phyloP scores from a whole-genome alignment of 64 coral and sea anemone genomes.

The Platygyra sinensis region DNA sequence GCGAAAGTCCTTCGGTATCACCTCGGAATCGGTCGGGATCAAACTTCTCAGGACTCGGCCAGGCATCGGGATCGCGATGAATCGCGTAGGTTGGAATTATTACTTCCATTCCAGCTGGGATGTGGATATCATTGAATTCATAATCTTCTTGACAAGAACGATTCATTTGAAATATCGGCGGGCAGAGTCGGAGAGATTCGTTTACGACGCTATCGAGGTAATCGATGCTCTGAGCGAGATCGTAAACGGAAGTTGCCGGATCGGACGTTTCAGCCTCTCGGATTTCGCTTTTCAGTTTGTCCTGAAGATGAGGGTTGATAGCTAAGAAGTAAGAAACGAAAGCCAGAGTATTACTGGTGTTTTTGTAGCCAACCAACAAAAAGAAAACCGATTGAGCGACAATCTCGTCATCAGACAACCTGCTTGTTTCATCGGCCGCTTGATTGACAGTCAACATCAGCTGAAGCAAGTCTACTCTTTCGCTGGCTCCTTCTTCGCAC shows the following conservation, averaged over 20 bases:
- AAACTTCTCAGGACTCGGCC: conserved; percentile 45
- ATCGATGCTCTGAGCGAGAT: conserved; percentile 29
- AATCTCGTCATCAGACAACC: conserved; percentile 36
- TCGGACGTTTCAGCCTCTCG: not conserved
- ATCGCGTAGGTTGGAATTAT: conserved; percentile 39
- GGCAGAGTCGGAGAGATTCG: conserved; percentile 55
- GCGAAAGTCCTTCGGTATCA: conserved; percentile 5
- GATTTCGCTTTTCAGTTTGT: conserved; percentile 42
- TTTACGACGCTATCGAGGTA: conserved; percentile 63
- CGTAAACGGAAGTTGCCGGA: conserved; percentile 19
- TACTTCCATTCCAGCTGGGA: conserved; percentile 44
- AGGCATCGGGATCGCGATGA: conserved; percentile 27
- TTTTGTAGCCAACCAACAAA: conserved; percentile 52
- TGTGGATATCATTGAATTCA: conserved; percentile 9
- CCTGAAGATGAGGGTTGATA: conserved; percentile 39
- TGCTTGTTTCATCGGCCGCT: conserved; percentile 1
- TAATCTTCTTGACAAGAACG: conserved; percentile 32
- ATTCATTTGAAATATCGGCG: conserved; percentile 30
- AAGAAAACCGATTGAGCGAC: conserved; percentile 40
- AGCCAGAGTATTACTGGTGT: conserved; percentile 23
- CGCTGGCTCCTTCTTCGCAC: not conserved
- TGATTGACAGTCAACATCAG: conserved; percentile 44
- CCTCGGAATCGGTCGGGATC: conserved; percentile 56
- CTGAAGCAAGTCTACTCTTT: conserved; percentile 20
- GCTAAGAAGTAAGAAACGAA: conserved; percentile 31